Base-by-base conservation (phyloP, 2,888 invertebrate species). In the Patella depressa region DNA sequence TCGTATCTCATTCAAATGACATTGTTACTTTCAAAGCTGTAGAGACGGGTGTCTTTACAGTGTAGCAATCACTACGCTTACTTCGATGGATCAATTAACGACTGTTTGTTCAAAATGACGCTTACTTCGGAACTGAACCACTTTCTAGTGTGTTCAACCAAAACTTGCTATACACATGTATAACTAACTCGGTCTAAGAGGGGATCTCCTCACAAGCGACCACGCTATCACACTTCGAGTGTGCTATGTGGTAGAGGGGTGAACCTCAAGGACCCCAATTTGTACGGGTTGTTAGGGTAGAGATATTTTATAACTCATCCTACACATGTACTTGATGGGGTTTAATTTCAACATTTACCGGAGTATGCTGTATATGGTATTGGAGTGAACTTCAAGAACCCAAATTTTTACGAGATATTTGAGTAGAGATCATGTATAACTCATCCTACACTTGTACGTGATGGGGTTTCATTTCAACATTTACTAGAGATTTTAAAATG, bases 51-150 rank as follows among this genome's bases (percentile, higher is more conserved):
- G 19, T 65, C 65, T 65, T 65, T 65, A 9, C 65, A 65, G 65
- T 65, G 65, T 65, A 65, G 65, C 65, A 65, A 24, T 65, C 65
- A 65, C 24, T 19, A 65, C 65, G 65, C 19, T 65, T 65, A 65
- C 65, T 65, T 65, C 65, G 65, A 14, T 24, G 9, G 24, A 65
- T 12, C 65, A 9, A 9, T 3, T 11, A 24, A 24, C 11, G n/a
- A 24, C 14, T 12, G 9, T 24, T n/a, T 14, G 2, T 12, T 2
- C 0, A 24, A 65, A 65, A 65, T 65, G 1, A 65, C 65, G 65
- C 19, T 65, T 65, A 65, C 65, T 65, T 65, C 19, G 65, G 19
- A 24, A 24, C 14, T 65, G 65, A 65, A 19, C 24, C 65, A 65
- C 65, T 65, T 65, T 65, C 19, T 65, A 65, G 65, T 65, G 65